Evolutionary conservation across 2,888 invertebrate genomes (phyloP).

Genomic region (Buathra laborator): DNA sequence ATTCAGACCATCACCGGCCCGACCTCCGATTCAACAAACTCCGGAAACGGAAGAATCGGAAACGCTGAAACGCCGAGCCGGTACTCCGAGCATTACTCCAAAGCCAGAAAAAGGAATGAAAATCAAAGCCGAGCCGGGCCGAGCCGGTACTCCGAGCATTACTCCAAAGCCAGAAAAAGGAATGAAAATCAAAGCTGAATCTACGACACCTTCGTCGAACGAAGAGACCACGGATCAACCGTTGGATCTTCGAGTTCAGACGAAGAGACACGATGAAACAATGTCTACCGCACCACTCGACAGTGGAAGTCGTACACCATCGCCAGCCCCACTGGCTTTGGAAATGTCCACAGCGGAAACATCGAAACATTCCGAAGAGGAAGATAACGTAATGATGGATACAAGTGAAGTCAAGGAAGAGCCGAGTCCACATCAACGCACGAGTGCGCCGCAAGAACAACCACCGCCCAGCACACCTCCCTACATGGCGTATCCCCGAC

Average conservation of each 20-base stretch:
- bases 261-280: constrained; percentile 73
- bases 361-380: constrained; percentile 66
- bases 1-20: constrained; percentile 89
- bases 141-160: constrained; percentile 34
- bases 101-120: constrained; percentile 45
- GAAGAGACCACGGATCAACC: constrained; percentile 80
- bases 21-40: constrained; percentile 85
- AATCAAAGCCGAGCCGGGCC: constrained; percentile 41
- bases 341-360: constrained; percentile 62
- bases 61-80: constrained; percentile 41
- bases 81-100: constrained; percentile 16
- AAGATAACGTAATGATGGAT: constrained; percentile 57
- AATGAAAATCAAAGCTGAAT: constrained; percentile 37
- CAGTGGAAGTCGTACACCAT: constrained; percentile 64
- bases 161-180: constrained; percentile 41
- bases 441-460: constrained; percentile 69
- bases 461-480: constrained; percentile 84
- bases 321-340: constrained; percentile 41
- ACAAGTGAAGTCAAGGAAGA: constrained; percentile 65
- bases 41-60: constrained; percentile 55
- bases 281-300: constrained; percentile 44
- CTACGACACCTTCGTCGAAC: constrained; percentile 46
- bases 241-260: constrained; percentile 80
- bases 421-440: constrained; percentile 67
- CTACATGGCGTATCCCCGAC: constrained; percentile 92